Conservation (phyloP, 2,888 invertebrate species). For the Xestia rhomboidea region DNA sequence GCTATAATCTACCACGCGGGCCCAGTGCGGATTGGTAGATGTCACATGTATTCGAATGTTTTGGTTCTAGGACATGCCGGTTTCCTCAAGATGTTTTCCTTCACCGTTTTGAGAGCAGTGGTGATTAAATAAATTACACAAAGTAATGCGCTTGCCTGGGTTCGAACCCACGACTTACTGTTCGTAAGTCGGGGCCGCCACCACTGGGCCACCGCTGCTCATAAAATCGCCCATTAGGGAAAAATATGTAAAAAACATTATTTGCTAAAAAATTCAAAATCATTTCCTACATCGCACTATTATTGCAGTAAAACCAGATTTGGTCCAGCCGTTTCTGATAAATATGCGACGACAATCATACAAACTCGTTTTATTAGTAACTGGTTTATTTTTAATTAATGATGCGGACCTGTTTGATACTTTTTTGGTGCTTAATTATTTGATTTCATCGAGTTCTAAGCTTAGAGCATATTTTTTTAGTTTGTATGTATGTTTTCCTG, state of each 20-base stretch:
- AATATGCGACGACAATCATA: not conserved
- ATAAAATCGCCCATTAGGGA: not conserved
- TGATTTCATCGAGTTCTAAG: not conserved
- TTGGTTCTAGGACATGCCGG: no score
- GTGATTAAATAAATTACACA: no score
- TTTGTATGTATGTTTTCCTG: constrained; percentile 8
- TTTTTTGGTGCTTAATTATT: not conserved
- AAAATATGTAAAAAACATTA: not conserved
- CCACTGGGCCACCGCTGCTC: no score
- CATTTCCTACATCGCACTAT: constrained; percentile 4
- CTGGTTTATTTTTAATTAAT: constrained; percentile 24
- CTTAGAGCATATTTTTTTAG: not conserved
- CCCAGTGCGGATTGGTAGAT: no score
- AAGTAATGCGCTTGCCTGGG: no score
- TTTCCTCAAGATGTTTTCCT: no score
- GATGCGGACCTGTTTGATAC: not conserved
- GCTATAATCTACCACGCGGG: no score
- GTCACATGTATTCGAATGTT: no score
- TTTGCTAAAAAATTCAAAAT: not conserved
- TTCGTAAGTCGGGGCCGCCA: no score
- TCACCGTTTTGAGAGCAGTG: no score
- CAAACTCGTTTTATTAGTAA: constrained; percentile 9
- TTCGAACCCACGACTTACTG: no score
- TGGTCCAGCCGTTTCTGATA: not conserved
- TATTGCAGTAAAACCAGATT: constrained; percentile 8